phyloP scores from a whole-genome alignment of 2,888 invertebrate genomes.

The Pandemis cinnamomeana region DNA sequence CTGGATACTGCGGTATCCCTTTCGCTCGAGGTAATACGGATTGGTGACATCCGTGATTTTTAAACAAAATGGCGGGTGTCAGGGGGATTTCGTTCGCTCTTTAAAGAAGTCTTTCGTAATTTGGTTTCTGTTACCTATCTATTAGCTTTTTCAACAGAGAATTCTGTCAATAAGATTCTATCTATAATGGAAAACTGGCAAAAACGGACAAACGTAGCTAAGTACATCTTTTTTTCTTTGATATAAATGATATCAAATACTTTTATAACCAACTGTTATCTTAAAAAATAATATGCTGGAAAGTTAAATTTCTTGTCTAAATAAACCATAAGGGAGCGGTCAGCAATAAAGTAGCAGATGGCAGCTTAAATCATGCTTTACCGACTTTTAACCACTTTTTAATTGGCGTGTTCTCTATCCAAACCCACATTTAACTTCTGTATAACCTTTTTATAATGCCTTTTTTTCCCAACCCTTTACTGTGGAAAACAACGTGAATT shows the following conservation, averaged over 20 bases:
- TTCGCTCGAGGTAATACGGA: constrained; percentile 6
- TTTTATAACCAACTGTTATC: too few species aligned
- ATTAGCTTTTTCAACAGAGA: background rate
- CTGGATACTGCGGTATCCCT: constrained; percentile 10
- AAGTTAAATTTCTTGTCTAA: too few species aligned
- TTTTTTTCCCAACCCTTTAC: background rate
- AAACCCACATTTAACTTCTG: constrained; percentile 8
- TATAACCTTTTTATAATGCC: constrained; percentile 6
- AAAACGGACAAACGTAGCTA: too few species aligned
- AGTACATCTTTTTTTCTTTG: too few species aligned
- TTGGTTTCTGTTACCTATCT: background rate
- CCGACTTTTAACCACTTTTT: background rate
- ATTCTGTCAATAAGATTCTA: background rate
- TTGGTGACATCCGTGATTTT: background rate
- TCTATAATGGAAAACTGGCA: too few species aligned
- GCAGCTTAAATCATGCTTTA: constrained; percentile 3
- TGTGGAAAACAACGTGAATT: constrained; percentile 15
- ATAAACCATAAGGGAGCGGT: too few species aligned
- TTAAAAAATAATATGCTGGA: too few species aligned
- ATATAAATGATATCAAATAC: too few species aligned
- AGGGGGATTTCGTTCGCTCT: background rate
- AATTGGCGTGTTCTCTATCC: background rate
- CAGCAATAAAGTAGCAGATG: background rate
- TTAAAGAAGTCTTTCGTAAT: constrained; percentile 1
- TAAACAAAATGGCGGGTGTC: background rate